Evolutionary conservation across 1,140 invertebrate genomes (phyloP), one percentile per base, ranked within the genome.

Genomic region (Hycleus cichorii): DNA sequence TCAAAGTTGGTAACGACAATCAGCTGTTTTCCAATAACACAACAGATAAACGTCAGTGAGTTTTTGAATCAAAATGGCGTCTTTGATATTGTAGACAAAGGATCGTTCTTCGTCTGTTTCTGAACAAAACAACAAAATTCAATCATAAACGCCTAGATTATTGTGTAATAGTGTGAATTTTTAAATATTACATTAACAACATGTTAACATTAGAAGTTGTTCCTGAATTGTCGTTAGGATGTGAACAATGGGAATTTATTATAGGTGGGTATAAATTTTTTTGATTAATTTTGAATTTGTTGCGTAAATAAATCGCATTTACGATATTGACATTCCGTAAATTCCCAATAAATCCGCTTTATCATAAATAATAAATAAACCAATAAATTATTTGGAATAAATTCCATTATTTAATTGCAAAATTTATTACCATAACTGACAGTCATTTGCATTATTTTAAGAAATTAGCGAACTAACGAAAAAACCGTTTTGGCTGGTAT

Each of bases 201-300:
- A 97, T 97, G 94, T 83, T 97, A 77, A 93, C 95, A 77, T 83
- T 97, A 73, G 93, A 97, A 82, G 90, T 97, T 70, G 84, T 95
- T 68, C 94, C 94, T 60, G 94, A 96, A 80, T 85, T 91, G 75
- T 95, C 93, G 66, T 83, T 97, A 73, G 91, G 93, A 77, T 93
- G 92, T 77, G 93, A 96, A 77, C 87, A 93, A 81, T 97, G 93
- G 93, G 93, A 97, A 80, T 95, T 97, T 80, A 86, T 95, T 77
- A 81, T 97, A 79, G 93, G 94, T 92, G 80, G 87, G 86, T 81
- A 62, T 39, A 47, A 43, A 48, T 39, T 58, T 55, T 57, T 51
- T 60, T 57, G 32, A 47, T 51, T 60, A 25, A 38, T 55, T 18
- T 18, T 18, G 18, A 18, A 47, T 55, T 55, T 54, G 45, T 49